Conservation (phyloP, 2,797 vertebrate species). For the Myiothlypis coronata region DNA sequence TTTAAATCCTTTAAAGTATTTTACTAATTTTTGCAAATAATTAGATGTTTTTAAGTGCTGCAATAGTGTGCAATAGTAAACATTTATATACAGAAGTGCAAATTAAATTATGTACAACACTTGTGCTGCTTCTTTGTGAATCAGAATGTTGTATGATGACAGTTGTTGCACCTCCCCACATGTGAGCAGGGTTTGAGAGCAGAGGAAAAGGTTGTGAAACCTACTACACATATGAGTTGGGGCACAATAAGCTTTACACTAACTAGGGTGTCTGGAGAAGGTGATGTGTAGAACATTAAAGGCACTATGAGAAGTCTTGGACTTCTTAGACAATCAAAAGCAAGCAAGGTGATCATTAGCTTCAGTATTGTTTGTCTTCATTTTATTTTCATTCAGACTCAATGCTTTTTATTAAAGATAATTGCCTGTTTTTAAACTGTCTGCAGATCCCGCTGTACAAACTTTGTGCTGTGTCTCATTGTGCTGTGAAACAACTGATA, state of each 20-base stretch:
- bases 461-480: conserved; percentile 46
- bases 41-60: conserved; percentile 72
- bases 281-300: not conserved
- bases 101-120: conserved; percentile 75
- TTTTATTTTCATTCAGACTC: conserved; percentile 16
- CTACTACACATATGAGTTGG: not conserved
- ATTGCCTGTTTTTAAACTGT: conserved; percentile 47
- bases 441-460: conserved; percentile 53
- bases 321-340: conserved; percentile 1
- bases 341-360: not conserved
- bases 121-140: conserved; percentile 66
- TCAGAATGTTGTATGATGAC: conserved; percentile 16
- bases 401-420: conserved; percentile 20
- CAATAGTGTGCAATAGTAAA: conserved; percentile 71
- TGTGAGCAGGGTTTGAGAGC: not conserved
- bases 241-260: not conserved
- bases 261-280: not conserved
- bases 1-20: conserved; percentile 74
- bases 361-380: conserved; percentile 36
- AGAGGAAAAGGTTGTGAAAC: not conserved
- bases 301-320: not conserved
- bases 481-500: conserved; percentile 57
- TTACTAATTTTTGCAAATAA: conserved; percentile 73
- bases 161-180: not conserved
- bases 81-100: conserved; percentile 71